Evolutionary conservation across 2,797 vertebrate species (phyloP).

Genomic region (Valencia hispanica): DNA sequence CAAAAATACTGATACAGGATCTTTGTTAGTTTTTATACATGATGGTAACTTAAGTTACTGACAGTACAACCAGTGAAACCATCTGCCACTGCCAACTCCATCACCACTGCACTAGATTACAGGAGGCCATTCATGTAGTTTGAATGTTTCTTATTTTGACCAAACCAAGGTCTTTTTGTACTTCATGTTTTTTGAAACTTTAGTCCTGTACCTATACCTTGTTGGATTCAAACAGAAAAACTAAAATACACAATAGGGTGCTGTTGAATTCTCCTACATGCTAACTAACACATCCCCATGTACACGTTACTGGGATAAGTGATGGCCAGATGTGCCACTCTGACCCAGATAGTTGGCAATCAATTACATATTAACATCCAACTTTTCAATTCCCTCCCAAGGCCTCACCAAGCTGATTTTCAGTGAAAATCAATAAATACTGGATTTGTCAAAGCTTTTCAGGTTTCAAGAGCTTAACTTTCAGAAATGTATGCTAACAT

Average conservation of each 20-base stretch:
- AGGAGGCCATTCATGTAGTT: not conserved
- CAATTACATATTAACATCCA: not conserved
- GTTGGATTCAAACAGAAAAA: not conserved
- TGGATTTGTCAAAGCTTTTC: not conserved
- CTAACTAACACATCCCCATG: not conserved
- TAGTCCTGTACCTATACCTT: not conserved
- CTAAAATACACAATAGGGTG: not conserved
- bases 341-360: not conserved
- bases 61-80: not conserved
- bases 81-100: not conserved
- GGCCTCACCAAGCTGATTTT: not conserved
- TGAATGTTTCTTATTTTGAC: not conserved
- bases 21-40: not conserved
- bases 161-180: not conserved
- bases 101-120: not conserved
- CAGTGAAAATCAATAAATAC: not conserved
- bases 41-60: not conserved
- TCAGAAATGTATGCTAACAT: constrained; percentile 32
- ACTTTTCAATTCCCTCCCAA: not conserved
- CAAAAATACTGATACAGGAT: not conserved
- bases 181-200: not conserved
- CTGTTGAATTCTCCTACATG: not conserved
- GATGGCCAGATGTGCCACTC: not conserved
- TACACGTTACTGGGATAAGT: not conserved
- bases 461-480: not conserved